A percentile compares a stretch with the other conserved stretches of the same genome.
phyloP scores from a whole-genome alignment of 2,113 vertebrate genomes.

The Vulpes vulpes region DNA sequence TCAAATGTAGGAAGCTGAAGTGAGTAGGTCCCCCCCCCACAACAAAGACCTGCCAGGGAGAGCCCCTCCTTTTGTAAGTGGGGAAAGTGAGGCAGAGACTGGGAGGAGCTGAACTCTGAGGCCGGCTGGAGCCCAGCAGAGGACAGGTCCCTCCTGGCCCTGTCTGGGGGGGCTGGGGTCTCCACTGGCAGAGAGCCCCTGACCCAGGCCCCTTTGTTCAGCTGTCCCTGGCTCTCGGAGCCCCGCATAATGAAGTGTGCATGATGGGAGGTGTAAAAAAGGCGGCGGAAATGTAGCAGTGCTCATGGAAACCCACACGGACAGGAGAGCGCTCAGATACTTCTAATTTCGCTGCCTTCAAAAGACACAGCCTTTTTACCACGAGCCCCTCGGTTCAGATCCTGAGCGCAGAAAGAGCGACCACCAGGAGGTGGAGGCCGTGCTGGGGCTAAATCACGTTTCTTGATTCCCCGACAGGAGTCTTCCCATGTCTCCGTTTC shows the following conservation, averaged over 20 bases:
- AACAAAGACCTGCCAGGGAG: neutral
- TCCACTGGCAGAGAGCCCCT: neutral
- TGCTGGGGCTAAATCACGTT: neutral
- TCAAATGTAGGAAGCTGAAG: neutral
- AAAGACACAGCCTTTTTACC: neutral
- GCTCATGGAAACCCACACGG: neutral
- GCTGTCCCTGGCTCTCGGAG: neutral
- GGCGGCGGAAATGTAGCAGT: neutral
- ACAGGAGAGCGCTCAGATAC: neutral
- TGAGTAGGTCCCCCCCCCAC: neutral
- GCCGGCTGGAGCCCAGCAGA: neutral
- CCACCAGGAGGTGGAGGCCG: neutral
- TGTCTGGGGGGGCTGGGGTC: neutral
- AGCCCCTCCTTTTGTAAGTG: neutral
- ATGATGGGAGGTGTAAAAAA: neutral
- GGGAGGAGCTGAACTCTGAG: neutral
- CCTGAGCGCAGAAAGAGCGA: neutral
- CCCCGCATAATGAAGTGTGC: conserved; percentile 17
- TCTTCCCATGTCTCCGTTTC: neutral
- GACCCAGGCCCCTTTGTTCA: neutral
- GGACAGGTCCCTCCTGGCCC: neutral
- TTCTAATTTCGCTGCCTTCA: conserved; percentile 1
- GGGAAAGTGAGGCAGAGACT: conserved; percentile 41
- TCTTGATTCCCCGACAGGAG: neutral
- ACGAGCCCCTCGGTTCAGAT: neutral